Conservation (phyloP, 1,140 invertebrate species). For the Musca vetustissima region DNA sequence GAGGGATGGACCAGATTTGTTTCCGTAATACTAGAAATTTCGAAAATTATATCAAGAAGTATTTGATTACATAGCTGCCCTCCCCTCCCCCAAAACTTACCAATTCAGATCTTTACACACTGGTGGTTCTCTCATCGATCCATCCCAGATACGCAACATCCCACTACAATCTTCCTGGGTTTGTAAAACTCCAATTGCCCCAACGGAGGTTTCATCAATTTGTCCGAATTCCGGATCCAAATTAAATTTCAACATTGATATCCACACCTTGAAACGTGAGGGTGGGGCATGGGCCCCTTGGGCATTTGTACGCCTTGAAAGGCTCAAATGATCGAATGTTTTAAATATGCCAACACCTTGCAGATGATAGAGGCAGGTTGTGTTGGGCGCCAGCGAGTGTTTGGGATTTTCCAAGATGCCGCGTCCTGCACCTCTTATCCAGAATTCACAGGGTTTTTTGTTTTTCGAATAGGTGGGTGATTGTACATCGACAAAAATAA, state of each 20-base stretch:
- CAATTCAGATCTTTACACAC: constrained; percentile 80
- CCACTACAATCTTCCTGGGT: constrained; percentile 74
- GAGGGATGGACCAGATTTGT: constrained; percentile 5
- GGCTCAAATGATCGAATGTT: constrained; percentile 50
- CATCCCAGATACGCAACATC: constrained; percentile 83
- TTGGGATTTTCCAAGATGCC: constrained; percentile 77
- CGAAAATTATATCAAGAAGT: background rate
- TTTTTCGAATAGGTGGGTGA: constrained; percentile 77
- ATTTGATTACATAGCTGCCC: too few species aligned
- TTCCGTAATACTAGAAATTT: constrained; percentile 25
- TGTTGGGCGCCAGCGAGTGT: constrained; percentile 81
- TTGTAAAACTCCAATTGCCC: constrained; percentile 59
- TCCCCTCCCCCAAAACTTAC: constrained; percentile 56
- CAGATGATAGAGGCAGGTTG: constrained; percentile 83
- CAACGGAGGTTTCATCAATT: constrained; percentile 60
- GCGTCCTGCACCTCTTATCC: constrained; percentile 74
- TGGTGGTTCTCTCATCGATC: constrained; percentile 72
- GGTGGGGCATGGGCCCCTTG: constrained; percentile 44
- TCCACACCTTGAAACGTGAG: constrained; percentile 78
- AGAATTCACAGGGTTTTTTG: constrained; percentile 82
- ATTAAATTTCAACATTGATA: constrained; percentile 85
- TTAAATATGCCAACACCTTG: constrained; percentile 58
- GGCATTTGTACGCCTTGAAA: constrained; percentile 44
- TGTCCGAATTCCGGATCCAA: constrained; percentile 51
- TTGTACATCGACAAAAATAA: constrained; percentile 78